Evolutionary conservation across 2,888 invertebrate genomes (phyloP).

Genomic region (Acrocera orbiculus): DNA sequence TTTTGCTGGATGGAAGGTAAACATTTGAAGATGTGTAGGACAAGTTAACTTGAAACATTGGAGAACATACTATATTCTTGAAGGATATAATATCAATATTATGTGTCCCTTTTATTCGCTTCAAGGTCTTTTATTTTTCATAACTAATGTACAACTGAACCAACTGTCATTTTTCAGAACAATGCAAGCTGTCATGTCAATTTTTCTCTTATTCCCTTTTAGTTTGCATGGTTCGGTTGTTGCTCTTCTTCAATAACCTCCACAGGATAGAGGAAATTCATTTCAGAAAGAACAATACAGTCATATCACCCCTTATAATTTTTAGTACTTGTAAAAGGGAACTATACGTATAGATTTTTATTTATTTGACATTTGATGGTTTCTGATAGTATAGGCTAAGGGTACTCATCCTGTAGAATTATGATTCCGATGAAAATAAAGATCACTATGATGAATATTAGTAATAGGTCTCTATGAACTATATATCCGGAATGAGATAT

Average conservation of each 20-base stretch:
- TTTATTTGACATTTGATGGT: constrained; percentile 9
- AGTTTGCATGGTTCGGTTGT: constrained; percentile 5
- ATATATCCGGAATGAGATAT: too few relatives aligned
- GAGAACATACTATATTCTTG: constrained; percentile 1
- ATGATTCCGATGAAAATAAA: constrained; percentile 4
- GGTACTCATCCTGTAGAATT: constrained; percentile 4
- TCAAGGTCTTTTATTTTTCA: not conserved
- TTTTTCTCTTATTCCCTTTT: constrained; percentile 3
- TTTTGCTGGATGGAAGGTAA: not conserved
- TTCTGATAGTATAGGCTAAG: constrained; percentile 2
- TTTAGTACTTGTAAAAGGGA: not conserved
- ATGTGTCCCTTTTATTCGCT: not conserved
- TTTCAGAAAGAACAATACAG: constrained; percentile 6
- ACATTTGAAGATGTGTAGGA: not conserved
- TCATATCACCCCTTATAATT: constrained; percentile 2
- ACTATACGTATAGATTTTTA: constrained; percentile 4
- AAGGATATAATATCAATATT: constrained; percentile 3
- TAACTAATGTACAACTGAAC: not conserved
- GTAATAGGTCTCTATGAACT: too few relatives aligned
- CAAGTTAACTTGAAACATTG: constrained; percentile 2
- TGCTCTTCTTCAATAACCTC: constrained; percentile 1
- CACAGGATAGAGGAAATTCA: constrained; percentile 6
- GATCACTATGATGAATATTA: constrained; percentile 6
- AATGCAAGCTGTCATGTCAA: constrained; percentile 6
- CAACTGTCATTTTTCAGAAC: constrained; percentile 6